These are phyloP conservation scores for Venustaconcha ellipsiformis DNA, from an alignment of 1,140 invertebrate species.

Conservation along the genomic window DNA sequence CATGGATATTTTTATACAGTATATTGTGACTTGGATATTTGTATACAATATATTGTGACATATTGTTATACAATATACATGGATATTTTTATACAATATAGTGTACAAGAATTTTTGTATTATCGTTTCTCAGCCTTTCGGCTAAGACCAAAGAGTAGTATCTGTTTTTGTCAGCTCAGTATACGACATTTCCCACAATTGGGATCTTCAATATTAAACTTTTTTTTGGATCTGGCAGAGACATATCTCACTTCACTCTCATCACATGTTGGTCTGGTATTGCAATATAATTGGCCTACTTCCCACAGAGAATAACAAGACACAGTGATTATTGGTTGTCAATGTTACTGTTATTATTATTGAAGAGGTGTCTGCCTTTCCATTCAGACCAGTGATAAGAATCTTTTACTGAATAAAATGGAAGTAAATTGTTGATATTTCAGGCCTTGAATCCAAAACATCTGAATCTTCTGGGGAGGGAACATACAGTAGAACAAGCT, in stretches of 20 bases:
- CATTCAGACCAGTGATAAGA: too few relatives aligned
- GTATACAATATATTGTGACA: too few relatives aligned
- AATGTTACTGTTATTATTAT: too few relatives aligned
- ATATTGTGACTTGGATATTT: too few relatives aligned
- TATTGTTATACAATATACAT: too few relatives aligned
- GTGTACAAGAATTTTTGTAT: too few relatives aligned
- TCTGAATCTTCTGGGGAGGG: slow-evolving; percentile 50
- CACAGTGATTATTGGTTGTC: too few relatives aligned
- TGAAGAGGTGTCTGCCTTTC: too few relatives aligned
- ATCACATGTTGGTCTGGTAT: slow-evolving; percentile 56
- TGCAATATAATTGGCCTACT: slow-evolving; percentile 55
- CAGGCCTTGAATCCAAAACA: slow-evolving; percentile 42
- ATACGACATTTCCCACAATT: slow-evolving; percentile 49
- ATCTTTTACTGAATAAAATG: too few relatives aligned
- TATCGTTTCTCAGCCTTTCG: slow-evolving; percentile 11
- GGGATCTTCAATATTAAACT: slow-evolving; percentile 56
- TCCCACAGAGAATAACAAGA: slow-evolving; percentile 23
- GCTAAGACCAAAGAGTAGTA: not conserved
- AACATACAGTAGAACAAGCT: slow-evolving; percentile 53
- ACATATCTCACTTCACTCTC: slow-evolving; percentile 50
- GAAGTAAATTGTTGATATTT: slow-evolving; percentile 6
- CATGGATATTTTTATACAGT: too few relatives aligned
- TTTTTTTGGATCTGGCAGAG: slow-evolving; percentile 47
- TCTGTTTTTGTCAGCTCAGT: slow-evolving; percentile 45
- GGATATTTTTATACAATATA: too few relatives aligned